These are phyloP conservation scores for Ostrea edulis DNA, from an alignment of 1,140 invertebrate genomes.

Conservation along the genomic window DNA sequence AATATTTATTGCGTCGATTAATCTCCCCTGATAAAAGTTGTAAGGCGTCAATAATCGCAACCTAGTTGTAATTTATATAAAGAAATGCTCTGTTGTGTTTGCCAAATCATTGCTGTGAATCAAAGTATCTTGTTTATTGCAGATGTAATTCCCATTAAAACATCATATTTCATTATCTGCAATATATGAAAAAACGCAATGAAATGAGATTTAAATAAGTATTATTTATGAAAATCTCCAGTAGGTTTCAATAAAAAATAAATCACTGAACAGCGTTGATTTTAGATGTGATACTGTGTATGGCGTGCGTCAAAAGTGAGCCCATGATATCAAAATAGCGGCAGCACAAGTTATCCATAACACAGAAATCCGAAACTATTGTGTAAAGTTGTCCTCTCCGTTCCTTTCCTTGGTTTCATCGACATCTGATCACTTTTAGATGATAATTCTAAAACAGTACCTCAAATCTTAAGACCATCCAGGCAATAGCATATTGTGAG, in stretches of 20 bases:
- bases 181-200: background rate
- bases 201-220: background rate
- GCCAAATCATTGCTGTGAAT: background rate
- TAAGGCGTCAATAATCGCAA: background rate
- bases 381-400: no score
- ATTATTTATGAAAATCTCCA: background rate
- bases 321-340: no score
- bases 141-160: slow-evolving; percentile 22
- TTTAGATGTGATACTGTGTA: no score
- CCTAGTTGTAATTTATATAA: background rate
- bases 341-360: no score
- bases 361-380: no score
- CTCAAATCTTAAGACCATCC: no score
- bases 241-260: background rate
- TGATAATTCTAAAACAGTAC: no score
- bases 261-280: background rate
- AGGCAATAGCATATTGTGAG: no score
- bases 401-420: no score
- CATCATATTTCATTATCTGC: background rate
- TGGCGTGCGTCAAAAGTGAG: no score
- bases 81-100: background rate
- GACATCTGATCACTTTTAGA: no score
- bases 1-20: background rate
- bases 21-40: background rate
- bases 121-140: background rate